A percentile compares a stretch with the other conserved stretches of the same genome.
phyloP scores from a whole-genome alignment of 2,888 invertebrate species.

The Drosophila birchii region DNA sequence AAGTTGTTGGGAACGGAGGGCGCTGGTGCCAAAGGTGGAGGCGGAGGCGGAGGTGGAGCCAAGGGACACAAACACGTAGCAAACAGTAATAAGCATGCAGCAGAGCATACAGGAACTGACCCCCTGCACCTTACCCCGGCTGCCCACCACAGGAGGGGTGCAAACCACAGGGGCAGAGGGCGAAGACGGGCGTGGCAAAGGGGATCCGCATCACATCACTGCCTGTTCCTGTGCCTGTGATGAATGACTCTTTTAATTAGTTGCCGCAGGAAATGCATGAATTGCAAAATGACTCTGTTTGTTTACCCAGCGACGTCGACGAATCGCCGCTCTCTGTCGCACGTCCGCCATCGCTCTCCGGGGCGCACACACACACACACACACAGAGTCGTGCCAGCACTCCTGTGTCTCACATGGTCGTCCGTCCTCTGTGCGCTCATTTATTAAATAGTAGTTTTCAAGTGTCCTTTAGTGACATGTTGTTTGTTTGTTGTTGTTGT shows the following conservation, averaged over 20 bases:
- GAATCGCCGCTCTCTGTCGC: conserved; percentile 47
- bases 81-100: conserved; percentile 77
- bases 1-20: conserved; percentile 34
- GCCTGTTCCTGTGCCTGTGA: conserved; percentile 79
- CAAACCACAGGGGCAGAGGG: conserved; percentile 43
- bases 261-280: conserved; percentile 85
- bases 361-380: conserved; percentile 38
- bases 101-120: conserved; percentile 63
- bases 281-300: conserved; percentile 83
- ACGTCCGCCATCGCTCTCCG: conserved; percentile 31
- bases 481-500: conserved; percentile 64
- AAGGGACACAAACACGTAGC: conserved; percentile 66
- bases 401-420: conserved; percentile 45
- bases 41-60: conserved; percentile 28
- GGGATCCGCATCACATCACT: conserved; percentile 72
- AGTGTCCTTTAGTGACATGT: conserved; percentile 82
- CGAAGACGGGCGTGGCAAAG: conserved; percentile 32
- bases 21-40: not conserved
- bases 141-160: conserved; percentile 35
- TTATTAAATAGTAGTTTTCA: conserved; percentile 82
- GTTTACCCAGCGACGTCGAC: conserved; percentile 68
- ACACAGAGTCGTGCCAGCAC: conserved; percentile 22
- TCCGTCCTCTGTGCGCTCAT: conserved; percentile 73
- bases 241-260: conserved; percentile 85
- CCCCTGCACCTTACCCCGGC: conserved; percentile 8